Base-by-base conservation (phyloP, 2,888 invertebrate genomes). In the Ormyrus thymus region DNA sequence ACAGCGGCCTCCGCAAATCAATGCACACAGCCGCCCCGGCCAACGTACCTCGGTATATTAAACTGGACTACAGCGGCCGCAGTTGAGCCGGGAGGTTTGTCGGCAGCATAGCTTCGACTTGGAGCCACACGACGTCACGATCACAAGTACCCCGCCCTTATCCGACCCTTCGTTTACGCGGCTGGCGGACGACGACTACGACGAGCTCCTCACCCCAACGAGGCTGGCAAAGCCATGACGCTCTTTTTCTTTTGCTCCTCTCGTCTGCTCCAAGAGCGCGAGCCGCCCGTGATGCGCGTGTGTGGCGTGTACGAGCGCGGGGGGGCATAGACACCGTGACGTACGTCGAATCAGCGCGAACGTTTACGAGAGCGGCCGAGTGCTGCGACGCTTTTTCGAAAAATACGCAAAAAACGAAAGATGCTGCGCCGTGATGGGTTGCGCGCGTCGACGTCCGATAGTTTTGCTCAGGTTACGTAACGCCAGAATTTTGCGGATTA, bases 201-300 rank as follows among this genome's bases (percentile, higher is more conserved):
- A n/a, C n/a, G n/a, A 48, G 5, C 48, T 69, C 46, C 46, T 69
- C 70, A 70, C 59, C 59, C 70, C 50, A 58, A 56, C 58, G 58
- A 69, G 58, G n/a, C 46, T 58, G 48, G 51, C 70, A 59, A 15
- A 70, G 59, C 70, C 70, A 46, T 70, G 15, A 50, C 15, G 46
- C 29, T 59, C 58, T n/a, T 51, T 65, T 29, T 65, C 48, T 65
- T 29, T 51, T 29, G 53, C 29, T 29, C 29, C 65, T 46, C 45
- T 11, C 50, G 48, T 11, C 46, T 65, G 50, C 10, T 7, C 8
- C 11, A 45, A 61, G 45, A 7, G 45, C 45, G 6, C 61, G 61
- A 10, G 61, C 1, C 11, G 10, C 8, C 61, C 61, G 61, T 45
- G 45, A 45, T 13, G 61, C 10, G 11, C 45, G 45, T 58, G 15